Evolutionary conservation across 1,140 invertebrate species (phyloP), one percentile per base, ranked within the genome.

Genomic region (Vollenhovia emeryi): DNA sequence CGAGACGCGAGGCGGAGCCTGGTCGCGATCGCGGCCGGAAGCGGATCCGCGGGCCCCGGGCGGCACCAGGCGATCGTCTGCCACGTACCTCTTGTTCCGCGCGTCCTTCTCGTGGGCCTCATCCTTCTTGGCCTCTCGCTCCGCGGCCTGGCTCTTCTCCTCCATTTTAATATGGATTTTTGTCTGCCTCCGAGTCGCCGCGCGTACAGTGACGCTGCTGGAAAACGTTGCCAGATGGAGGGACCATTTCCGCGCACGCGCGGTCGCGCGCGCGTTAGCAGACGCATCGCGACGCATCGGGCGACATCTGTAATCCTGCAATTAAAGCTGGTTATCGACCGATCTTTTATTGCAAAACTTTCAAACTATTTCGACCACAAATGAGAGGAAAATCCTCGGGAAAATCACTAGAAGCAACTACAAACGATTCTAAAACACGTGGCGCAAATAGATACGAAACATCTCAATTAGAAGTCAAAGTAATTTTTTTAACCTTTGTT

Each of bases 81-180:
- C 27, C 13, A 24, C 78, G 76, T 87, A 93, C 94, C 94, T 94
- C 76, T 94, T 93, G 59, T 91, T 92, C 84, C 92, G 94, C 21
- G 85, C 86, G 87, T 95, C 93, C 76, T 95, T 95, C 7, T 95
- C 94, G 57, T 92, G 88, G 87, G 90, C 92, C 15, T 94, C 93
- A 84, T 93, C 91, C 82, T 94, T 94, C 80, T 93, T 93, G 80
- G 86, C 87, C 55, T 94, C 93, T 85, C 91, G 93, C 75, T 95
- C 93, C 74, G 91, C 84, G 84, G 92, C 87, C 80, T 92, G 91
- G 90, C 88, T 93, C 89, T 95, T 94, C 68, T 94, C 94, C 92
- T 94, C 94, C 94, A 94, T 94, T 94, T 95, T 94, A 93, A 93
- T 94, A 93, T 94, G 91, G 93, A 94, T 94, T 93, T 93, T 92